A percentile compares a stretch with the other conserved stretches of the same genome.
phyloP scores from a whole-genome alignment of 2,888 invertebrate species.

The Creontiades dilutus region DNA sequence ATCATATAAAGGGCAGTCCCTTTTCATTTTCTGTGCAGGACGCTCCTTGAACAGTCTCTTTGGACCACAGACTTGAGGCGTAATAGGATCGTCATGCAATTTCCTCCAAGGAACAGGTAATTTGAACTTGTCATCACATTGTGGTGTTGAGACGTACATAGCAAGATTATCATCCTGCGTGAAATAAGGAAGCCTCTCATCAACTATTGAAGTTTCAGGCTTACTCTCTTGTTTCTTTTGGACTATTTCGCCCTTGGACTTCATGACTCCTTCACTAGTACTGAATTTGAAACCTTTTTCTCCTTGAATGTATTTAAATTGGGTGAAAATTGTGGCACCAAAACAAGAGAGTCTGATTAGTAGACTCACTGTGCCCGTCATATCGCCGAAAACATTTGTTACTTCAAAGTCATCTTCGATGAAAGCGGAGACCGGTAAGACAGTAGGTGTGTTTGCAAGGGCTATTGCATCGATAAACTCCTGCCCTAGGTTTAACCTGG shows the following conservation, averaged over 20 bases:
- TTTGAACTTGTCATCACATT: constrained; percentile 29
- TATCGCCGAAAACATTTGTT: constrained; percentile 70
- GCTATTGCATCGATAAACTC: constrained; percentile 71
- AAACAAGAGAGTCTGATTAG: constrained; percentile 72
- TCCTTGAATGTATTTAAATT: constrained; percentile 67
- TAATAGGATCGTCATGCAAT: constrained; percentile 8
- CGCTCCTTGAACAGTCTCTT: constrained; percentile 55
- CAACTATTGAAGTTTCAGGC: neutral
- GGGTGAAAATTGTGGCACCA: constrained; percentile 67
- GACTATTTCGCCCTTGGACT: neutral
- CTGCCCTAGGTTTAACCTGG: constrained; percentile 67
- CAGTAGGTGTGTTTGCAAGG: constrained; percentile 65
- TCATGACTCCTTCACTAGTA: constrained; percentile 41
- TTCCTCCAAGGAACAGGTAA: constrained; percentile 57
- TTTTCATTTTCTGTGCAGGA: neutral
- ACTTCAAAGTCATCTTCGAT: constrained; percentile 67
- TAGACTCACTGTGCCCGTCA: constrained; percentile 62
- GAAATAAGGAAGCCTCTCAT: constrained; percentile 33
- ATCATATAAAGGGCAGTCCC: constrained; percentile 40
- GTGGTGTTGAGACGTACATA: neutral
- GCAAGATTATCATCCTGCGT: constrained; percentile 13
- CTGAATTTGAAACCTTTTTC: constrained; percentile 58
- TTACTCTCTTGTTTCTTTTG: constrained; percentile 63
- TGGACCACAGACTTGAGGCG: constrained; percentile 45
- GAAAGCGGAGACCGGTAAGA: constrained; percentile 70